Base-by-base conservation (phyloP, 2,888 invertebrate genomes). In the Dioctria linearis region DNA sequence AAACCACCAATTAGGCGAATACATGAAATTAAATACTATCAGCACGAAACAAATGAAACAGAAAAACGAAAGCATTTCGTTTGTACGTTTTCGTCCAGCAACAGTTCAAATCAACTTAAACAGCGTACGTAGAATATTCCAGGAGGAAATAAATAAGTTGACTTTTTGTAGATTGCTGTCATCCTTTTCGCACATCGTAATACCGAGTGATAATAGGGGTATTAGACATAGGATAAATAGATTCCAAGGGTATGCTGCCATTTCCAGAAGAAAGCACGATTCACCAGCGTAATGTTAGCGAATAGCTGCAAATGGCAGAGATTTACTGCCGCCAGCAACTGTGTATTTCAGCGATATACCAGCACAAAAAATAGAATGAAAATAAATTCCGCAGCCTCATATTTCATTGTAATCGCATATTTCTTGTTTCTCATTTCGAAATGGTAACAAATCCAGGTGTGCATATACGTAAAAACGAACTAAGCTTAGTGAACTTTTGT, bases 171-270 rank as follows among this genome's bases (percentile, higher is more conserved):
- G 66, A 66, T 66, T 42, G 66, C 66, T 66, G 66, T 40, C 39
- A 66, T 66, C 66, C 66, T 42, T 66, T 42, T 66, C 66, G 42
- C 66, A 66, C 40, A 40, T 66, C 66, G 43, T 40, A 42, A 13
- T 66, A 40, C 66, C 40, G 66, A 66, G 66, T 66, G 66, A 42
- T 66, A 66, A 66, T 66, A 66, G 66, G 25, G 66, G 40, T 66
- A 66, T 66, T 66, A 66, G 66, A 42, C 66, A 66, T 40, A 66
- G 66, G 66, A 66, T 66, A 66, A 66, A 66, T 66, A 66, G 66
- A 66, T 66, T 66, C 66, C 37, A 66, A 66, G 66, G 40, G 66
- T 37, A 66, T 66, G 11, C 43, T 39, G 43, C 25, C 66, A 42
- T 66, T 66, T 66, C 13, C 37, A 42, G 66, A 66, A 40, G 66